Conservation (phyloP, 2,113 vertebrate species). For the Phyllostomus hastatus region DNA sequence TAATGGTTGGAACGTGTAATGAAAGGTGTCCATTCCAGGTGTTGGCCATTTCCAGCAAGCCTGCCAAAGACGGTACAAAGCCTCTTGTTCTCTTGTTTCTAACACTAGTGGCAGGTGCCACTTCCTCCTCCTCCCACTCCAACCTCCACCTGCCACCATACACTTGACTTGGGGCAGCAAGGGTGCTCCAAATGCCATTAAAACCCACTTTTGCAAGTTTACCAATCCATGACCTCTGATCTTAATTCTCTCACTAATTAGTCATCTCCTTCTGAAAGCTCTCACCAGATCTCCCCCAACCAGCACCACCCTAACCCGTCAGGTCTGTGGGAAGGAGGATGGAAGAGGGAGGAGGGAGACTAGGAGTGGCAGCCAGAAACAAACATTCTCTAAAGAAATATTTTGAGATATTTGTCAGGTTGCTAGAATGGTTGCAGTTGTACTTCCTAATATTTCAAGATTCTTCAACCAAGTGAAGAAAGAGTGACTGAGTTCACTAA, state of each 20-base stretch:
- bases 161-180: neutral
- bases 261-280: neutral
- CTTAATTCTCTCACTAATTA: neutral
- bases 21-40: neutral
- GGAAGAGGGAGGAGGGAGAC: neutral
- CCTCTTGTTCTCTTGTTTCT: neutral
- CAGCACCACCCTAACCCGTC: neutral
- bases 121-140: neutral
- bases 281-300: neutral
- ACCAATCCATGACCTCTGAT: neutral
- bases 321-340: neutral
- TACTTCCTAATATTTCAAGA: neutral
- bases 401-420: neutral
- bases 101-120: neutral
- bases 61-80: neutral
- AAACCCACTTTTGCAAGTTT: neutral
- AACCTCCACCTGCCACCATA: neutral
- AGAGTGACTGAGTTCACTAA: neutral
- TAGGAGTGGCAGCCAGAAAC: neutral
- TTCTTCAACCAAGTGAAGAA: neutral
- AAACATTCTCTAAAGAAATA: neutral
- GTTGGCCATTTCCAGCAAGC: neutral
- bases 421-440: neutral
- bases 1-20: neutral
- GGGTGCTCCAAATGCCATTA: neutral